Evolutionary conservation across 2,113 vertebrate genomes (phyloP).

Genomic region (Hypocryptadius cinnamomeus): DNA sequence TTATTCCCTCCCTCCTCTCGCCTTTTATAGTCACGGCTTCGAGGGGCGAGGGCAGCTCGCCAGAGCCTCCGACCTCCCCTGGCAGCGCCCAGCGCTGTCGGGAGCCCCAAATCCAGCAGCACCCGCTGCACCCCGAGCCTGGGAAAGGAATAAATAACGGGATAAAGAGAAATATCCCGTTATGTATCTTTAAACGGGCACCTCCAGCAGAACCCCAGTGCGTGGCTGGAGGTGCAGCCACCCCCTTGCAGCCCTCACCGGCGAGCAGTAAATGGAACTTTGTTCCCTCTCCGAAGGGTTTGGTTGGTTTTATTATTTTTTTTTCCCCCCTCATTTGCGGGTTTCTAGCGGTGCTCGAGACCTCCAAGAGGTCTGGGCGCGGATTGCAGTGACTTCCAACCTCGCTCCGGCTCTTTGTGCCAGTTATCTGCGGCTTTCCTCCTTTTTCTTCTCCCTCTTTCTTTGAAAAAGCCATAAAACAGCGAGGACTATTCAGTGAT

Average conservation of each 20-base stretch:
- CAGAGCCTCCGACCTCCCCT: neutral
- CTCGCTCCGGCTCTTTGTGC: constrained; percentile 47
- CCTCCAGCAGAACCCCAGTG: neutral
- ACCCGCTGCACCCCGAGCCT: neutral
- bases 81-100: neutral
- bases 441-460: neutral
- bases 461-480: constrained; percentile 33
- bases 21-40: constrained; percentile 42
- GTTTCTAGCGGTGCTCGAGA: constrained; percentile 15
- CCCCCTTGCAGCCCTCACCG: neutral
- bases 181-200: neutral
- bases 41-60: neutral
- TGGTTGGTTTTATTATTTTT: neutral
- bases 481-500: constrained; percentile 7
- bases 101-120: neutral
- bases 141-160: neutral
- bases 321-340: accelerated
- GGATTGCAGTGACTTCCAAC: constrained; percentile 35
- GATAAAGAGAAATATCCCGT: neutral
- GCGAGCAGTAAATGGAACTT: constrained; percentile 14
- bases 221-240: neutral
- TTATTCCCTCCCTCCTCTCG: neutral
- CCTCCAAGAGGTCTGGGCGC: constrained; percentile 55
- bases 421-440: neutral
- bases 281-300: neutral